A percentile compares a stretch with the other conserved stretches of the same genome.
phyloP scores from a whole-genome alignment of 2,888 invertebrate genomes.

The Escarpia spicata region DNA sequence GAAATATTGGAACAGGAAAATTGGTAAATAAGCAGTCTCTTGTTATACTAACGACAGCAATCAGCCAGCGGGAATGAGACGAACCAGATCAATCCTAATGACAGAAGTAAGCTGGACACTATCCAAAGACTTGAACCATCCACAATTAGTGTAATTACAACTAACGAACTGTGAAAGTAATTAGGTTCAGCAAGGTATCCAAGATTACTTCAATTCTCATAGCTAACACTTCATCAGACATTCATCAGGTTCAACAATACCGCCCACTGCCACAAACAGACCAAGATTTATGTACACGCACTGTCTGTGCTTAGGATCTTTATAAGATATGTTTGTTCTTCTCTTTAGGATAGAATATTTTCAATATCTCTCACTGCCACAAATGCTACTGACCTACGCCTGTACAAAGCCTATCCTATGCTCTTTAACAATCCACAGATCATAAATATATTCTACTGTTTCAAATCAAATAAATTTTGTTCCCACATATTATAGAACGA shows the following conservation, averaged over 20 bases:
- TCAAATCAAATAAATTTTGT: too few species aligned
- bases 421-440: too few species aligned
- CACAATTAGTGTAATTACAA: neutral
- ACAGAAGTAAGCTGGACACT: neutral
- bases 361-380: too few species aligned
- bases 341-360: too few species aligned
- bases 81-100: neutral
- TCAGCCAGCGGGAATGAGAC: neutral
- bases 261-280: neutral
- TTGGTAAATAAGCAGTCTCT: neutral
- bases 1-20: neutral
- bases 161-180: conserved; percentile 10
- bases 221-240: neutral
- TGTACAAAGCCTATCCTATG: too few species aligned
- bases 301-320: neutral
- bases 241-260: neutral
- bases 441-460: too few species aligned
- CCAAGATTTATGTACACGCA: neutral
- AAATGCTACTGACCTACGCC: too few species aligned
- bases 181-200: neutral
- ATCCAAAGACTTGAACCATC: neutral
- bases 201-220: neutral
- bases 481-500: too few species aligned
- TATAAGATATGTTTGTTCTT: neutral
- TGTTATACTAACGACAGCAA: neutral